Conservation (phyloP, 2,797 vertebrate genomes). For the Danio kyathit region DNA sequence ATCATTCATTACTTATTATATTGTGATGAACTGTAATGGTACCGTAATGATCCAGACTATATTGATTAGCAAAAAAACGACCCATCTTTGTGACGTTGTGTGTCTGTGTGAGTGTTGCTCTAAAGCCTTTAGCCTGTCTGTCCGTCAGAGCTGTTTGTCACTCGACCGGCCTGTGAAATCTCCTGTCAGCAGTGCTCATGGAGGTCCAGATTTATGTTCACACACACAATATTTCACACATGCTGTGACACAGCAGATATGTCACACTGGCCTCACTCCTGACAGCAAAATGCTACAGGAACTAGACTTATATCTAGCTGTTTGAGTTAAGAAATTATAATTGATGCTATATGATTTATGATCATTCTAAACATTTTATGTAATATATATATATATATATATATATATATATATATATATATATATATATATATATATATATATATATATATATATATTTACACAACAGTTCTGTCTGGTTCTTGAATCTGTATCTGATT, state of each 20-base stretch:
- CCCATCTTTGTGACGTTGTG: not conserved
- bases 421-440: too few species aligned
- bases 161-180: slow-evolving; percentile 54
- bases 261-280: not conserved
- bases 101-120: slow-evolving; percentile 39
- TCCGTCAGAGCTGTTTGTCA: slow-evolving; percentile 64
- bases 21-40: too few species aligned
- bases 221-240: slow-evolving; percentile 54
- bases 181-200: slow-evolving; percentile 51
- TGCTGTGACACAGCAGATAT: slow-evolving; percentile 54
- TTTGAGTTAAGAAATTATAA: not conserved
- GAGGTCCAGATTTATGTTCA: slow-evolving; percentile 62
- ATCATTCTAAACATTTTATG: too few species aligned
- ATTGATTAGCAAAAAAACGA: not conserved
- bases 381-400: too few species aligned
- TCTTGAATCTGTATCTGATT: too few species aligned
- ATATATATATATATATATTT: too few species aligned
- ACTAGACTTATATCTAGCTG: not conserved
- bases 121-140: slow-evolving; percentile 62
- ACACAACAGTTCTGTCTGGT: too few species aligned
- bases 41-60: not conserved
- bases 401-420: too few species aligned
- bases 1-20: too few species aligned
- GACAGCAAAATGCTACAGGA: not conserved
- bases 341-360: not conserved